Base-by-base conservation (phyloP, 2,888 invertebrate genomes). In the Andrena bucephala region DNA sequence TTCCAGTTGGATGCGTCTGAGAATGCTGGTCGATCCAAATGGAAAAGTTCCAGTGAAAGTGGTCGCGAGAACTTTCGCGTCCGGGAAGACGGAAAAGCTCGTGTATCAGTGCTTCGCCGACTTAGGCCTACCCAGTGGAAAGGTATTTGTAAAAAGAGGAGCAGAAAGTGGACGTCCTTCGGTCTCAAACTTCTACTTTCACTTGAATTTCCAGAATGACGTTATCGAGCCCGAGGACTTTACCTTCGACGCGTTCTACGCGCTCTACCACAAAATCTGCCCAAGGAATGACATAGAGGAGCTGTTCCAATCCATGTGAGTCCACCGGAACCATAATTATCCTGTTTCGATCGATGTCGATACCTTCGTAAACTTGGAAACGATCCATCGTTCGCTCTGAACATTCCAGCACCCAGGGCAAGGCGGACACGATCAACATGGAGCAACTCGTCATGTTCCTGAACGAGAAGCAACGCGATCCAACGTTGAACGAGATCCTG, bases 271-370 rank as follows among this genome's bases (percentile, higher is more conserved):
- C 94, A 99, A 99, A 95, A 99, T 99, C 92, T 99, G 99, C 93
- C 99, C 99, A 2, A 96, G 99, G 90, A 99, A 99, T 91, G 99
- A 99, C 94, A 99, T 99, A 90, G 99, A 99, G 92, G 99, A 99
- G 93, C 95, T 99, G 36, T 99, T 99, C 94, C 96, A 98, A 93
- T 97, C 97, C 83, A 97, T 99, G 99, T 99, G 95, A 97, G 98
- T 96, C 77, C 10, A 27, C 57, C 13, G 8, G 50, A 29, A 65
- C 6, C 57, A 20, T 48, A 29, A 24, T 10, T 59, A n/a, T 2
- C n/a, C 10, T 8, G 8, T 29, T 13, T 3, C 10, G 24, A 42
- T 62, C 42, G 60, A 48, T n/a, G 20, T 52, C 8, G 60, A 59
- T 72, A 20, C 27, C 7, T 42, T 50, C 16, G 33, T 59, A 50